Conservation (phyloP, 2,888 invertebrate species). For the Lampropteryx suffumata region DNA sequence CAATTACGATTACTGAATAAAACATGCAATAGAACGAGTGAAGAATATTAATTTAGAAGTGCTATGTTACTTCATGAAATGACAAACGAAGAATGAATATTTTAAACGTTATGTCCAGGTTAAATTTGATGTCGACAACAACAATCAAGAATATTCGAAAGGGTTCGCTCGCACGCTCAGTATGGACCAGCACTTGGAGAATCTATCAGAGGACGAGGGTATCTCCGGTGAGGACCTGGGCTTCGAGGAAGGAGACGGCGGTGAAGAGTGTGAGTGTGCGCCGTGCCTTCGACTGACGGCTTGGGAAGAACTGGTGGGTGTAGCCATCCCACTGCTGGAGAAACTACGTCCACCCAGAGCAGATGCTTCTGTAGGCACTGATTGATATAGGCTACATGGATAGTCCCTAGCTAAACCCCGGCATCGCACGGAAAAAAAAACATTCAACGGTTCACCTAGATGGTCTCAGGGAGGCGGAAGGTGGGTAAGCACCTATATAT, state of each 20-base stretch:
- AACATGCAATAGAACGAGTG: no score
- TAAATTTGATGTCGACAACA: conserved; percentile 58
- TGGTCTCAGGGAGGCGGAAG: no score
- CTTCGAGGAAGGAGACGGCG: conserved; percentile 67
- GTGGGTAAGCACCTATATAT: no score
- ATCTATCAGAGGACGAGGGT: conserved; percentile 46
- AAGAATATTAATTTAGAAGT: no score
- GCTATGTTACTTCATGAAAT: no score
- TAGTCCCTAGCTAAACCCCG: no score
- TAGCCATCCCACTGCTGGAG: conserved; percentile 88
- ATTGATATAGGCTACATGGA: no score
- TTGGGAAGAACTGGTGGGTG: conserved; percentile 90
- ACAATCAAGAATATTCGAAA: conserved; percentile 41
- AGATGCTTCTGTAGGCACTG: conserved; percentile 72
- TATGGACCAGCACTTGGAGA: conserved; percentile 51
- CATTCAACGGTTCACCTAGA: no score
- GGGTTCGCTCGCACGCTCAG: conserved; percentile 47
- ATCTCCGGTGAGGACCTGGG: conserved; percentile 67
- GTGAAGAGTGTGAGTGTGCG: conserved; percentile 63
- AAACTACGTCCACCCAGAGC: conserved; percentile 75
- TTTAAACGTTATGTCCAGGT: conserved; percentile 47
- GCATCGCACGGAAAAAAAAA: no score
- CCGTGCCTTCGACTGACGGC: conserved; percentile 68
- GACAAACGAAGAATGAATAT: no score
- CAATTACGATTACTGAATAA: no score